A percentile compares a stretch with the other conserved stretches of the same genome.
Conservation (phyloP, 1,140 invertebrate genomes). For the Panulirus ornatus region DNA sequence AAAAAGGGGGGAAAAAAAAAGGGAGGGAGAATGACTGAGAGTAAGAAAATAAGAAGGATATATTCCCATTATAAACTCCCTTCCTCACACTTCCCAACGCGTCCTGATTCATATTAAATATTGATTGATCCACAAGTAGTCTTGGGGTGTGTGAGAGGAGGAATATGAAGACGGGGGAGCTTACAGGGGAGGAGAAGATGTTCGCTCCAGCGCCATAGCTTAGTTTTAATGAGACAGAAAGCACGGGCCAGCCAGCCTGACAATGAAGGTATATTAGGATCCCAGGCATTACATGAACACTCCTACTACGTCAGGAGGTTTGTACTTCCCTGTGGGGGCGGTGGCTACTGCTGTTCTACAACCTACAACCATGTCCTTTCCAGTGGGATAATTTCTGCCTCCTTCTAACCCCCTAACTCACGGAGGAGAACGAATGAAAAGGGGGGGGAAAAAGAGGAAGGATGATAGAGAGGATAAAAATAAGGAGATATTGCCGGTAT, state of each 20-base stretch:
- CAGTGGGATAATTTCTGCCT: too few species aligned
- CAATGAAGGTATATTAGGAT: too few species aligned
- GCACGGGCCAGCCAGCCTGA: too few species aligned
- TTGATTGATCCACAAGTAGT: too few species aligned
- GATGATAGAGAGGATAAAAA: not conserved
- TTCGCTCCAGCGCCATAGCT: not conserved
- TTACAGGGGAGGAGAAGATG: not conserved
- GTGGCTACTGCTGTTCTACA: too few species aligned
- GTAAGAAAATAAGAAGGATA: not conserved
- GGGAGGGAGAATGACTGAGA: not conserved
- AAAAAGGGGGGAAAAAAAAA: not conserved
- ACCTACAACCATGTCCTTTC: too few species aligned
- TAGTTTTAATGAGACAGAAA: too few species aligned
- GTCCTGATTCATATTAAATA: too few species aligned
- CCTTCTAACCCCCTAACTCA: too few species aligned
- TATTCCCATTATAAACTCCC: not conserved
- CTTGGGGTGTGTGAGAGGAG: constrained; percentile 2
- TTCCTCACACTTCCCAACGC: not conserved
- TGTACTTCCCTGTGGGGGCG: too few species aligned
- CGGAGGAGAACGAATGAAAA: not conserved
- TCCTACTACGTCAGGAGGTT: too few species aligned
- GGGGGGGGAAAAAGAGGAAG: not conserved
- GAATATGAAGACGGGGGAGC: not conserved
- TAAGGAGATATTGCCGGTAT: not conserved
- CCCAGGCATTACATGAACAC: too few species aligned